Evolutionary conservation across 1,140 invertebrate genomes (phyloP).

Genomic region (Drosophila ironensis): DNA sequence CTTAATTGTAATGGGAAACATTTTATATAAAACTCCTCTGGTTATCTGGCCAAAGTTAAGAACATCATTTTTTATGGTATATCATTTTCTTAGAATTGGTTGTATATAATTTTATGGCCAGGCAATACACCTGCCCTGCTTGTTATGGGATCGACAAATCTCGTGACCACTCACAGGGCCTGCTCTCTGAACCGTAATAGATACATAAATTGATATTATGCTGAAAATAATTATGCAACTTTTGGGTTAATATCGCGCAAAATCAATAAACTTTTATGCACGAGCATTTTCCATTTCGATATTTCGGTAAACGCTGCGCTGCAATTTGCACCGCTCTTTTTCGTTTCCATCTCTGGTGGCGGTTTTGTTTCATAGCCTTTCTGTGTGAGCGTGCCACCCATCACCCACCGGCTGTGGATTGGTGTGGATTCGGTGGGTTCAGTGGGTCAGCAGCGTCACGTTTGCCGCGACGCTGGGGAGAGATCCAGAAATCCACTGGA

Average conservation of each 20-base stretch:
- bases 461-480: constrained; percentile 37
- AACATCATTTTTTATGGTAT: no score
- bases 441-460: constrained; percentile 77
- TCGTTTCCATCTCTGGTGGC: background rate
- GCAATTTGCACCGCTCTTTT: constrained; percentile 63
- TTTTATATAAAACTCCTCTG: background rate
- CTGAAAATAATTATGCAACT: constrained; percentile 70
- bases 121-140: constrained; percentile 10
- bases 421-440: constrained; percentile 41
- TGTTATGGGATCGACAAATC: constrained; percentile 25
- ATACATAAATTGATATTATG: constrained; percentile 58
- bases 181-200: constrained; percentile 32
- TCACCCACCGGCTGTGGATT: constrained; percentile 58
- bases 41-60: background rate
- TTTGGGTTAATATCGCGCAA: constrained; percentile 48
- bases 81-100: background rate
- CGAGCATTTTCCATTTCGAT: constrained; percentile 62
- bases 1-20: no score
- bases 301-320: constrained; percentile 30
- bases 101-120: no score
- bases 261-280: constrained; percentile 77
- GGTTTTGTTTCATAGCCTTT: background rate
- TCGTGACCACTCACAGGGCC: constrained; percentile 1
- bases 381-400: constrained; percentile 29
- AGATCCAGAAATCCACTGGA: constrained; percentile 27